Evolutionary conservation across 2,797 vertebrate genomes (phyloP), one percentile per base, ranked within the genome.

Genomic region (Myioborus melanocephalus): DNA sequence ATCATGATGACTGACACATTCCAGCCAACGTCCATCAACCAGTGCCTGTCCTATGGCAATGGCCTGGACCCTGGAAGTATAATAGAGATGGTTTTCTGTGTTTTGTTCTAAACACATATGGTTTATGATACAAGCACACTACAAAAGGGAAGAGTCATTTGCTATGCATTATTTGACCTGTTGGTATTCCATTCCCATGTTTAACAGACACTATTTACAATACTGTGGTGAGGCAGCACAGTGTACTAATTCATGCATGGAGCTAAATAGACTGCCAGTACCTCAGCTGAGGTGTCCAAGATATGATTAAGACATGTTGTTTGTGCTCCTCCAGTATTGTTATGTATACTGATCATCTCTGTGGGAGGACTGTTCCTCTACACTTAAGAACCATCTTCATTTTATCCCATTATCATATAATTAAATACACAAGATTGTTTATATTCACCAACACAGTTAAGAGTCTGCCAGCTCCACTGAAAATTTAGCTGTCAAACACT

Each of bases 31-130:
- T 5, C 99, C 99, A 46, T 99, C 99, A 47, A 99, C 98, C 77
- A 99, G 94, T 0, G 99, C 99, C 96, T 99, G 99, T 75, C 99
- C 99, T 60, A 99, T 99, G 53, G 99, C 99, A 80, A 99, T 99
- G 35, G 99, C 99, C 94, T 99, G 99, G 73, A 98, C 99, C 96
- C 99, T 99, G 96, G 32, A 95, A 60, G 41, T 26, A 2, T 14
- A 86, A 79, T 0, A 83, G 53, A 84, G 22, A 41, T 3, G 3
- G 12, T 50, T 87, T 76, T 60, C 27, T 41, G 44, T 59, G 35
- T 26, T 71, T 76, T 64, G 11, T n/a, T 89, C 55, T 56, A 86
- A 87, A 75, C 8, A 73, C 4, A 32, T 7, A 35, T 1, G 6
- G 52, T 59, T 93, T 70, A 81, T 22, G 49, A 35, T 34, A 87